These are phyloP conservation scores for Arrhopalites spinosus DNA, from an alignment of 2,888 invertebrate species.

Conservation along the genomic window DNA sequence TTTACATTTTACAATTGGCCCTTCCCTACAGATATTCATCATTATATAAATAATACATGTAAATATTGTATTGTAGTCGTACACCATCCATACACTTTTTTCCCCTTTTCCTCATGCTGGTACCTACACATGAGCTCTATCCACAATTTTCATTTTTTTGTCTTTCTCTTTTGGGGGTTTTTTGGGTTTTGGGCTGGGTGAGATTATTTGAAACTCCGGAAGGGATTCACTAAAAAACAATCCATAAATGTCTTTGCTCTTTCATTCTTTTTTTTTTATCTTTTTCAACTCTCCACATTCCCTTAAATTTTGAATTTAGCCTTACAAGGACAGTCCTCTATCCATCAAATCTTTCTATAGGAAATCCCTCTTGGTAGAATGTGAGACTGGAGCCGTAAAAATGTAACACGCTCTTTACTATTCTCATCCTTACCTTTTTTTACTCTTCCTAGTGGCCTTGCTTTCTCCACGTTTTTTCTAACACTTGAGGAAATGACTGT, in stretches of 20 bases:
- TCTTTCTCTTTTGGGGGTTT: not conserved
- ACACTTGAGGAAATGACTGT: too few relatives aligned
- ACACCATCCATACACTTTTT: too few relatives aligned
- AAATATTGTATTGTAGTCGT: too few relatives aligned
- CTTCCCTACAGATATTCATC: not conserved
- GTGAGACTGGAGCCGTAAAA: too few relatives aligned
- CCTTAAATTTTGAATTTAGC: conserved; percentile 13
- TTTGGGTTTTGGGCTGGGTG: not conserved
- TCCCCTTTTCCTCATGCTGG: too few relatives aligned
- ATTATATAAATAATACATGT: too few relatives aligned
- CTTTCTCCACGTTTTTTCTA: too few relatives aligned
- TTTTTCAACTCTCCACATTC: not conserved
- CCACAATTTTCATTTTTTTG: not conserved
- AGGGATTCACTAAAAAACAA: conserved; percentile 8
- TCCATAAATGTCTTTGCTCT: conserved; percentile 27
- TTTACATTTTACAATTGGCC: not conserved
- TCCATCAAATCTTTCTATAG: conserved; percentile 24
- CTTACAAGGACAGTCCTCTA: conserved; percentile 6
- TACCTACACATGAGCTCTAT: too few relatives aligned
- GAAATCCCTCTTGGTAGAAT: conserved; percentile 11
- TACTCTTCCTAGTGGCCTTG: too few relatives aligned
- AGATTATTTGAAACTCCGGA: not conserved
- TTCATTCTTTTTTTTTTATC: not conserved
- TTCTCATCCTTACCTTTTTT: too few relatives aligned
- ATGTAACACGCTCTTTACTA: too few relatives aligned